A percentile compares a stretch with the other conserved stretches of the same genome.
Conservation (phyloP, 2,797 vertebrate genomes). For the Hyperoplus immaculatus region DNA sequence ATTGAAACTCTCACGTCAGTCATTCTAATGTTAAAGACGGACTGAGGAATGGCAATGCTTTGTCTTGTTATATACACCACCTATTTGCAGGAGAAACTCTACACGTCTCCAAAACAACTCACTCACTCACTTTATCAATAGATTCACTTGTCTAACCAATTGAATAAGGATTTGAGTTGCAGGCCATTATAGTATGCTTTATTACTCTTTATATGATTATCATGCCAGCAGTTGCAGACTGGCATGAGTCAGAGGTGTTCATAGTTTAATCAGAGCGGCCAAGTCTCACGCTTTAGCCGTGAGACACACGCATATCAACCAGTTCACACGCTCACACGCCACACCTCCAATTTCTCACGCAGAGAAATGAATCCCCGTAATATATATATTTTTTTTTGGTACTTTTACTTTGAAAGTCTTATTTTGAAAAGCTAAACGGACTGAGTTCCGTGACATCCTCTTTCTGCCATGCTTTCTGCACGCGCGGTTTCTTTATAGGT, state of each 20-base stretch:
- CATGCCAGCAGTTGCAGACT: conserved; percentile 18
- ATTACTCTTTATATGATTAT: conserved; percentile 23
- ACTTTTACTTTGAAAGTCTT: too few species aligned
- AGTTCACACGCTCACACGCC: too few species aligned
- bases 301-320: too few species aligned
- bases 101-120: not conserved
- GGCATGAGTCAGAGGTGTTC: conserved; percentile 19
- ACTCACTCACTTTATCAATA: not conserved
- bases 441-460: too few species aligned
- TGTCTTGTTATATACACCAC: not conserved
- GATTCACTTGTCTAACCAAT: not conserved
- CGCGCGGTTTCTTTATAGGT: too few species aligned
- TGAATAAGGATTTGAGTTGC: conserved; percentile 5
- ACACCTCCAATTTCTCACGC: too few species aligned
- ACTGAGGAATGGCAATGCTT: not conserved
- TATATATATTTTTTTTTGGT: too few species aligned
- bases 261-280: conserved; percentile 33
- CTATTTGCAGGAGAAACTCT: not conserved
- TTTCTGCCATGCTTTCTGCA: too few species aligned
- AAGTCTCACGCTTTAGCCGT: too few species aligned
- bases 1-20: not conserved
- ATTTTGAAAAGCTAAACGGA: too few species aligned
- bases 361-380: too few species aligned
- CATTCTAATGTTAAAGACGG: conserved; percentile 5
- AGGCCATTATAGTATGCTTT: conserved; percentile 5